Evolutionary conservation across 2,888 invertebrate species (phyloP), one percentile per base, ranked within the genome.

Genomic region (Pollenia labialis): DNA sequence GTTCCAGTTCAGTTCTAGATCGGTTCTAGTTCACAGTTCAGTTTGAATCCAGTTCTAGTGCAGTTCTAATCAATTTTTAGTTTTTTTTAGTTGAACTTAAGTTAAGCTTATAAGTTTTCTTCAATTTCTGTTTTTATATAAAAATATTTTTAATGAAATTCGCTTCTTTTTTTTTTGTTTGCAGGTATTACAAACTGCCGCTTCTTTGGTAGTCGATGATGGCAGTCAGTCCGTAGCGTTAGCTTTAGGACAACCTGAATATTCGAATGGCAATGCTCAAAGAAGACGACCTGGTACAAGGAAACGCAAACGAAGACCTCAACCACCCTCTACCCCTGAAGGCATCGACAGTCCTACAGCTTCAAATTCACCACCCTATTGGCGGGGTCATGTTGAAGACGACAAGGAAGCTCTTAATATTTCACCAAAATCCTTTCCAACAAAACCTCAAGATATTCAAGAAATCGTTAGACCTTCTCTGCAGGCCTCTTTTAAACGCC

Each of bases 301-400:
- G 12, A 96, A 96, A 93, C 94, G 95, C 81, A 96, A 95, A 92
- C 94, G 95, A 81, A 94, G 95, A 64, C 95, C 95, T n/a, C 88
- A 88, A 54, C 9, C 60, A 1, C 9, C 12, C 14, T 7, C 68
- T 1, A 68, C 16, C 4, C 62, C 8, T 6, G 76, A 66, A 9
- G 46, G 2, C 0, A 54, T 14, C 18, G 40, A 52, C 2, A 52
- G 50, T 14, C 52, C 81, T 0, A 81, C 77, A 18, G 62, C 81
- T 7, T 23, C 72, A 40, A 76, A 56, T 90, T 16, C 60, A 0
- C 42, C 77, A 56, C 12, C 79, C 4, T 81, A 92, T 90, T 91
- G 93, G 89, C 94, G 94, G 90, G 92, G 92, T 10, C 94, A 94
- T 82, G 93, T 94, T 8, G 90, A 92, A 12, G 90, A 92, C 58